These are phyloP conservation scores for Pollimyrus isidori DNA, from an alignment of 2,113 vertebrate species.

Conservation along the genomic window DNA sequence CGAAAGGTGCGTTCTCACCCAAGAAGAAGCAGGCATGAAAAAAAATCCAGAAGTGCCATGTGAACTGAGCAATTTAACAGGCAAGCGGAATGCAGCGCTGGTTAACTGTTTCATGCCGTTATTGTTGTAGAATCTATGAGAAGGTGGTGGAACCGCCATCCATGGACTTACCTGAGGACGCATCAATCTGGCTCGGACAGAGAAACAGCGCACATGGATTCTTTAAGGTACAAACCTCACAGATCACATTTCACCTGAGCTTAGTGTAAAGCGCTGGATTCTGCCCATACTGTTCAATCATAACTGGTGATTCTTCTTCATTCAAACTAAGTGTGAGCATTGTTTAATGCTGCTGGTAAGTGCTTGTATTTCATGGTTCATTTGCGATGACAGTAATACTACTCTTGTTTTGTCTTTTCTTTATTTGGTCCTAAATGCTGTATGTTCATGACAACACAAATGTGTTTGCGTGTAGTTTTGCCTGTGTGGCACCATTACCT, in stretches of 20 bases:
- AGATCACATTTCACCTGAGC: not conserved
- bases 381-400: slow-evolving; percentile 37
- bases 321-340: not conserved
- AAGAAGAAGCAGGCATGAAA: not conserved
- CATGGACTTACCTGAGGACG: slow-evolving; percentile 80
- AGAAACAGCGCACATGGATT: slow-evolving; percentile 89
- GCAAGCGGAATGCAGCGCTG: too few relatives aligned
- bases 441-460: not conserved
- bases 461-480: not conserved
- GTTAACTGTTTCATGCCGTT: not conserved
- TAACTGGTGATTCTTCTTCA: not conserved
- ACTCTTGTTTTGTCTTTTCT: not conserved
- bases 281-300: not conserved
- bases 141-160: slow-evolving; percentile 82
- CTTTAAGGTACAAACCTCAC: slow-evolving; percentile 75
- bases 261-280: not conserved
- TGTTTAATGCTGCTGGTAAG: slow-evolving; percentile 44
- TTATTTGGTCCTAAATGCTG: not conserved
- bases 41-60: not conserved
- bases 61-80: too few relatives aligned
- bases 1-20: not conserved
- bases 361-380: slow-evolving; percentile 37
- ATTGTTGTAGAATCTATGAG: slow-evolving; percentile 83
- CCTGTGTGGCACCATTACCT: not conserved
- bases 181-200: slow-evolving; percentile 90